Evolutionary conservation across 2,113 vertebrate species (phyloP).

Genomic region (Mus musculus): DNA sequence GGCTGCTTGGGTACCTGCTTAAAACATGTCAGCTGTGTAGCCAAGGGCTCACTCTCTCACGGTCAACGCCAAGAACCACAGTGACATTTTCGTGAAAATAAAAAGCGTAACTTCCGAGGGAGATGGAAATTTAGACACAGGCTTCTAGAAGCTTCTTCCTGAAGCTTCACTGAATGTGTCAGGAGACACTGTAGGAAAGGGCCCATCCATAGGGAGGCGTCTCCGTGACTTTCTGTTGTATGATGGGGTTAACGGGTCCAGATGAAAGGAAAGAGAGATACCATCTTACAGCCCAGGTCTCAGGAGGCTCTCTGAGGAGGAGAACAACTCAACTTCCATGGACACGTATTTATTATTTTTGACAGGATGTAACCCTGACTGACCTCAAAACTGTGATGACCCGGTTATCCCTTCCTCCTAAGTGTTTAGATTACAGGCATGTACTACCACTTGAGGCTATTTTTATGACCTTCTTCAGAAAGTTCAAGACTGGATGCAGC

Average conservation of each 20-base stretch:
- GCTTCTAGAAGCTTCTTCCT: neutral
- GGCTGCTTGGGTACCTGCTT: neutral
- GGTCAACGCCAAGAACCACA: neutral
- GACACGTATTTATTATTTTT: neutral
- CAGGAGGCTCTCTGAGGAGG: neutral
- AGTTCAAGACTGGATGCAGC: neutral
- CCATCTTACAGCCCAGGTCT: neutral
- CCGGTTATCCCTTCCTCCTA: too few species aligned
- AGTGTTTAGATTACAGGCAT: neutral
- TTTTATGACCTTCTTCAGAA: slow-evolving; percentile 3
- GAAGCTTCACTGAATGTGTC: neutral
- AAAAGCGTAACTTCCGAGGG: neutral
- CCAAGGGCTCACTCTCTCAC: neutral
- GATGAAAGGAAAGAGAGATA: neutral
- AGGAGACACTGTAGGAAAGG: neutral
- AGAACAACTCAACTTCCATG: neutral
- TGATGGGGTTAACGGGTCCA: neutral
- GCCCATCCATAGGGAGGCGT: neutral
- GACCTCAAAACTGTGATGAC: neutral
- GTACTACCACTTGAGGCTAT: neutral
- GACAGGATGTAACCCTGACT: neutral
- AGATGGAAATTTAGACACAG: neutral
- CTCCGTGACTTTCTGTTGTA: neutral
- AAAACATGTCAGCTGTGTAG: neutral
- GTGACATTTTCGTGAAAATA: neutral